These are phyloP conservation scores for Eilema griseolum DNA, from an alignment of 2,888 invertebrate species.

Conservation along the genomic window DNA sequence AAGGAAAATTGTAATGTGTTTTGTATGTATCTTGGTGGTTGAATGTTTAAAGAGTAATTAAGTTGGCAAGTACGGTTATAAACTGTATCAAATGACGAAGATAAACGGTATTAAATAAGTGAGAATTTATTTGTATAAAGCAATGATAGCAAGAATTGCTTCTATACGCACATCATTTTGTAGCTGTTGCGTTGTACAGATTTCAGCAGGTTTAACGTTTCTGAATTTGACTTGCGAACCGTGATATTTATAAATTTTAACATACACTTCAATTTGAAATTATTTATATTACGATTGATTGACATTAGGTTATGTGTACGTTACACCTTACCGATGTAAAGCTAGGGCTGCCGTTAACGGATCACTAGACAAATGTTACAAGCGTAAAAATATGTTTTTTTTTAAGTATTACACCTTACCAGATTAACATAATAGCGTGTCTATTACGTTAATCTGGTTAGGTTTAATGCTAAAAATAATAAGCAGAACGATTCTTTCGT, in stretches of 20 bases:
- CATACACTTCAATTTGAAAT: no score
- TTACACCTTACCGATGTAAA: constrained; percentile 28
- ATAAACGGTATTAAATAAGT: neutral
- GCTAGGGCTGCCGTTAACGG: constrained; percentile 28
- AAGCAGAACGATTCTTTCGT: no score
- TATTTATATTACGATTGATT: no score
- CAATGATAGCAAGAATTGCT: neutral
- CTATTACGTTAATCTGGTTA: constrained; percentile 20
- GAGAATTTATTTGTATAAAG: neutral
- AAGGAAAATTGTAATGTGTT: neutral
- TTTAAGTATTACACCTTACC: constrained; percentile 31
- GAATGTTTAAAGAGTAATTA: neutral
- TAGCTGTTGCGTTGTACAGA: no score
- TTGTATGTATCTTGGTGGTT: neutral
- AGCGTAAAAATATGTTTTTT: constrained; percentile 38
- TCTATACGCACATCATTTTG: no score
- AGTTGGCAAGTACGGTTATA: neutral
- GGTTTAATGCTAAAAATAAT: no score
- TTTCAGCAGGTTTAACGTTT: no score
- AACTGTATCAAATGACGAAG: neutral
- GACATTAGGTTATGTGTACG: neutral
- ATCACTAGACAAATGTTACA: constrained; percentile 46
- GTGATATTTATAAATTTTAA: no score
- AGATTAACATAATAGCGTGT: constrained; percentile 39
- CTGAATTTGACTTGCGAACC: no score